Base-by-base conservation (phyloP, 2,888 invertebrate species). In the Synergus gifuensis region DNA sequence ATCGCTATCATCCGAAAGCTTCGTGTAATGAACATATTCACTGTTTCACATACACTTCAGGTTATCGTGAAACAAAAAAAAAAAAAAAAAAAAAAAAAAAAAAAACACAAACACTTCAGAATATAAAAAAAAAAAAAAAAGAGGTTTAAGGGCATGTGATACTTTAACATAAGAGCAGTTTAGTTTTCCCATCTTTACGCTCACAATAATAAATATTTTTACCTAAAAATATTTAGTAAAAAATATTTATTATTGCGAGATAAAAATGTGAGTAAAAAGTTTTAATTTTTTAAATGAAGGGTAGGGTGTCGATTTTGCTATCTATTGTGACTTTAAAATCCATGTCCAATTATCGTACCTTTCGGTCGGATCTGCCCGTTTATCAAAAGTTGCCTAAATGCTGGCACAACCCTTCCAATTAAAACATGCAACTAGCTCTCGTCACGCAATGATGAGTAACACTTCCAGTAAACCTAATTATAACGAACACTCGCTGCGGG, bases 321-420 rank as follows among this genome's bases (percentile, higher is more conserved):
- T 54, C 54, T 54, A 73, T 73, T 54, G n/a, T 36, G 12, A n/a
- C 36, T 54, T 40, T 54, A n/a, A 16, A 58, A 54, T 40, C 73
- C 54, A 36, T 54, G 36, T 18, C 73, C 87, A 87, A 88, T 88
- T 87, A 88, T 87, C 86, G 81, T 84, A 82, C 85, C 84, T 86
- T 85, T 84, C 83, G 83, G 82, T 81, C 81, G 76, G 83, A 79
- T 80, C 84, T 81, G 82, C 83, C 83, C 83, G 86, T 86, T 87
- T 87, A 86, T 88, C 86, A 86, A 87, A 88, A 87, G 86, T 87
- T 86, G 83, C 84, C 86, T 86, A 88, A 88, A 86, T 84, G 86
- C 84, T 83, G 83, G 85, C 79, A 81, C 86, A 84, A 85, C 86
- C 84, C 85, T 84, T 83, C 84, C 87, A 88, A 88, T 89, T 88